Evolutionary conservation across 2,797 vertebrate genomes (phyloP), one percentile per base, ranked within the genome.

Genomic region (Rhabdophis nuchalis): DNA sequence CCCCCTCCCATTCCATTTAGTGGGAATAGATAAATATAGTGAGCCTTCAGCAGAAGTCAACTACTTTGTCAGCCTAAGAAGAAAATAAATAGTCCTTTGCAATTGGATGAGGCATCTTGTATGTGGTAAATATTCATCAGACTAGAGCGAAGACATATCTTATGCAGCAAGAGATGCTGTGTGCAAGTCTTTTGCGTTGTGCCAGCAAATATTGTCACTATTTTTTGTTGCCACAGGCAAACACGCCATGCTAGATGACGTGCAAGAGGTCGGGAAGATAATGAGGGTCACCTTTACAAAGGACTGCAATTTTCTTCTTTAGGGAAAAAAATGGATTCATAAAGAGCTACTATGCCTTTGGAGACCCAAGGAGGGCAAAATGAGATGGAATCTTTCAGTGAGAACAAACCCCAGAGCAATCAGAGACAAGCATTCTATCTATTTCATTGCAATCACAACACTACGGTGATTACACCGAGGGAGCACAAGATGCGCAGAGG

Each of bases 401-500:
- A 77, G 36, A 89, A 2, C 16, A 52, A 93, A 93, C 88, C 60
- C 2, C 90, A 89, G 13, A 2, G 23, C 29, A 5, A 61, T 68
- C 87, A 54, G 87, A 36, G 27, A 32, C 27, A 86, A 23, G 56
- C 23, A 36, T 90, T 89, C 2, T 90, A 6, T 64, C 4, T 90
- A 1, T 82, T 92, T 92, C 29, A 68, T 85, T 85, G 4, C 1
- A 16, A 36, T 90, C 25, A 53, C 23, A 56, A 88, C 88, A 93
- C 61, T 32, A 13, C 72, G 86, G 23, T 14, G 4, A 87, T 95
- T 68, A 94, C 93, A 92, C 56, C 60, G 0, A 92, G 91, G 91
- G 90, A n/a, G 46, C 94, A 90, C 89, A 89, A 90, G 92, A 88
- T 82, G 54, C 10, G 11, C 61, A 58, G 61, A 93, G 93, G 4